Base-by-base conservation (phyloP, 64 coral and sea anemone species). In the Stichodactyla helianthus region DNA sequence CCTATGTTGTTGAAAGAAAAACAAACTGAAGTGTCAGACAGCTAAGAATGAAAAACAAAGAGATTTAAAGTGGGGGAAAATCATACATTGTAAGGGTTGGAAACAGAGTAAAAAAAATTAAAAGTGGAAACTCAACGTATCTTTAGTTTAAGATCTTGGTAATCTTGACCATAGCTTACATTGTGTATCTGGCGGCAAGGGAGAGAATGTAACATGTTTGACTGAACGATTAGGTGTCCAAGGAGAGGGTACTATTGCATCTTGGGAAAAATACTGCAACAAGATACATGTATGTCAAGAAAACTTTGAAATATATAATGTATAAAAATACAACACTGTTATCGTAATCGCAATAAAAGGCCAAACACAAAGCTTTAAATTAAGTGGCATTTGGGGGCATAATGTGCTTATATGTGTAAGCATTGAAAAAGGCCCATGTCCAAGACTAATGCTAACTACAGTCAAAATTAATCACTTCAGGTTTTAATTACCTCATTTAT, bases 171-270 rank as follows among this genome's bases (percentile, higher is more conserved):
- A 20, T 27, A 6, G 10, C 77, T 99, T 79, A 99, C 97, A 99
- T 54, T 93, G 85, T 54, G 93, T 99, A 12, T 93, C 86, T 23
- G 97, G 93, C 5, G 97, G 97, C n/a, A 95, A 82, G 7, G 97
- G 93, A 77, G 97, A 99, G 60, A 99, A 99, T 44, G 93, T 99
- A 15, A 99, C 97, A 85, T 90, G 93, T 77, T 99, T 99, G 1
- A 78, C 82, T 70, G 88, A 87, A 52, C 89, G 88, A 74, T 95
- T 90, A 79, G 97, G 97, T 35, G 97, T 99, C 97, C 97, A 99
- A 16, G 97, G 97, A 62, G 97, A 99, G 25, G 97, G 97, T 44
- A 99, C 90, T 88, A 99, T 95, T 0, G 90, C 90, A 59, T 89
- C 87, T 85, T 95, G 97, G 57, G 97, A 99, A 74, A 99, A 99